Conservation (phyloP, 2,113 vertebrate genomes). For the Microcebus griseorufus region DNA sequence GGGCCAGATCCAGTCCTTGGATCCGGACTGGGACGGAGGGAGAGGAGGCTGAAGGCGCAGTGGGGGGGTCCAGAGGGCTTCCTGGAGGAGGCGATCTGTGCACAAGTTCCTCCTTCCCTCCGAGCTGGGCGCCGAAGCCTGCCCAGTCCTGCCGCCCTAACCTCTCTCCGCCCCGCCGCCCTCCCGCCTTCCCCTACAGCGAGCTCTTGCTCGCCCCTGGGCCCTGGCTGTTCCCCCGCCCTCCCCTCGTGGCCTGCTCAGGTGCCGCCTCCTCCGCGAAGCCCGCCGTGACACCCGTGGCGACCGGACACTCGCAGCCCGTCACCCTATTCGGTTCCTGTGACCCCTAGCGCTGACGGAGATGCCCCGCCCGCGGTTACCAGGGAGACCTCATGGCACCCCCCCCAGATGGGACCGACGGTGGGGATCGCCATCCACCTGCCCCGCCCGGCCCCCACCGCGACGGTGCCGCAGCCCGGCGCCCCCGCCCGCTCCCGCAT, state of each 20-base stretch:
- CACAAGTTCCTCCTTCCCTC: neutral
- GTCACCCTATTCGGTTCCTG: neutral
- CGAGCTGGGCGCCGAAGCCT: neutral
- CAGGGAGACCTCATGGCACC: neutral
- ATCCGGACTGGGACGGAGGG: neutral
- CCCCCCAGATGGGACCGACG: neutral
- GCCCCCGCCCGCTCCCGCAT: constrained; percentile 44
- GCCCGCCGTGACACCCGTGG: neutral
- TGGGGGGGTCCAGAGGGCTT: neutral
- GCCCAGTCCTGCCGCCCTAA: neutral
- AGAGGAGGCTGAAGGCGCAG: neutral
- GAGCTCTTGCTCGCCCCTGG: neutral
- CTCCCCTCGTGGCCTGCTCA: neutral
- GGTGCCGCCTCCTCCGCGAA: neutral
- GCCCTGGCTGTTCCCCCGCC: neutral
- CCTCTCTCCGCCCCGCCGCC: too few species aligned
- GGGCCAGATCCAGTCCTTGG: neutral
- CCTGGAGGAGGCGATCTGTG: neutral
- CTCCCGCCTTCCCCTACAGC: too few species aligned
- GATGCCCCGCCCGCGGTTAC: neutral
- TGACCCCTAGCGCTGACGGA: neutral
- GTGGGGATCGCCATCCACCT: neutral
- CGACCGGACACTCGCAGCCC: neutral
- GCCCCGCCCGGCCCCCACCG: neutral
- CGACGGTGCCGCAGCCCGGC: constrained; percentile 1